A percentile compares a stretch with the other conserved stretches of the same genome.
phyloP scores from a whole-genome alignment of 2,113 vertebrate species.

The Archocentrus centrarchus region DNA sequence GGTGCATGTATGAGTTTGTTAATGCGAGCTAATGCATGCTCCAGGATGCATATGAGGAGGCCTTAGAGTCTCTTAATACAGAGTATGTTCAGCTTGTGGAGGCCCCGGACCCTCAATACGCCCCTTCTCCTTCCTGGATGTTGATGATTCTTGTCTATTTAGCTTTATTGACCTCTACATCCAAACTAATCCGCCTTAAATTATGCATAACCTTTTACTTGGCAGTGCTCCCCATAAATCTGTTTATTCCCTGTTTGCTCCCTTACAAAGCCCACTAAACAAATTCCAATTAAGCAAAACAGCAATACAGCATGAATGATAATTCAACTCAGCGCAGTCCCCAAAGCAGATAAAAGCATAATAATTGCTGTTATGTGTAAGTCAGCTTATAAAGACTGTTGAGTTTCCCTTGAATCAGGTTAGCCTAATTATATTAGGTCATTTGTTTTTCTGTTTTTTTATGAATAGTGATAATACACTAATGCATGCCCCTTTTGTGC shows the following conservation, averaged over 20 bases:
- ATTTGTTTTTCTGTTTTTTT: slow-evolving; percentile 19
- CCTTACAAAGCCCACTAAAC: slow-evolving; percentile 73
- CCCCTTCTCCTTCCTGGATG: slow-evolving; percentile 42
- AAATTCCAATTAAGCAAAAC: slow-evolving; percentile 79
- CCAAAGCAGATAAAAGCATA: slow-evolving; percentile 72
- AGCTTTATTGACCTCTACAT: slow-evolving; percentile 78
- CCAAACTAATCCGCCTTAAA: slow-evolving; percentile 78
- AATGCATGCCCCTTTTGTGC: neutral
- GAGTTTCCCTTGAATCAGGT: slow-evolving; percentile 45
- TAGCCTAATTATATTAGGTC: slow-evolving; percentile 51
- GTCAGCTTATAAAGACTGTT: slow-evolving; percentile 44
- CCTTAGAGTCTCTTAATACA: slow-evolving; percentile 26
- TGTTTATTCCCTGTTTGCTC: slow-evolving; percentile 76
- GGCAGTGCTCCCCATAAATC: slow-evolving; percentile 74
- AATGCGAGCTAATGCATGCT: neutral
- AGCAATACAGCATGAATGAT: slow-evolving; percentile 74
- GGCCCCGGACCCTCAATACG: slow-evolving; percentile 34
- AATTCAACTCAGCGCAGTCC: slow-evolving; percentile 64
- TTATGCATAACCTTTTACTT: slow-evolving; percentile 81
- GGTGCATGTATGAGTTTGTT: slow-evolving; percentile 15
- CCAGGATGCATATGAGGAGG: neutral
- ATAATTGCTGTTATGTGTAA: slow-evolving; percentile 63
- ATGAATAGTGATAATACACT: neutral
- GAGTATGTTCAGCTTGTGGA: slow-evolving; percentile 35
- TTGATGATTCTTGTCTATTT: slow-evolving; percentile 72